Percentiles rank a stretch among this genome's conserved stretches.
Conservation (phyloP, 2,888 invertebrate species). For the Caenorhabditis uteleia region DNA sequence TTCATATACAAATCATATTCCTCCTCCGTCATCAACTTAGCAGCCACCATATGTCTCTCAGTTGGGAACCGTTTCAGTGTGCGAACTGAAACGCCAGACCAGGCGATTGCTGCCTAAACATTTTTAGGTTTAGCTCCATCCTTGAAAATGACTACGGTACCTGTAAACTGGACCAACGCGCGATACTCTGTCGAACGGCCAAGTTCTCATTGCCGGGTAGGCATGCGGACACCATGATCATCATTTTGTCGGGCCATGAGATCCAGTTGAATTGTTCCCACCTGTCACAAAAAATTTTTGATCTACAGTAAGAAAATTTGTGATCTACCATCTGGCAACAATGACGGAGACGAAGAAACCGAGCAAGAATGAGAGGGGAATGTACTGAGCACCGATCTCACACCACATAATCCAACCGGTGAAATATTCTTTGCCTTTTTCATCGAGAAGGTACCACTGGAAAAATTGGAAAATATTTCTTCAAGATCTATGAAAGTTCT, state of each 20-base stretch:
- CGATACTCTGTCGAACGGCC: slow-evolving; percentile 60
- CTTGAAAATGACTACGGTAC: slow-evolving; percentile 14
- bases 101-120: slow-evolving; percentile 66
- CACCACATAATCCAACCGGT: slow-evolving; percentile 69
- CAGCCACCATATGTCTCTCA: slow-evolving; percentile 72
- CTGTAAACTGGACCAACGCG: slow-evolving; percentile 66
- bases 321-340: slow-evolving; percentile 58
- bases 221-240: slow-evolving; percentile 67
- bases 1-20: slow-evolving; percentile 71
- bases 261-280: slow-evolving; percentile 70
- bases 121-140: not conserved
- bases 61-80: slow-evolving; percentile 73
- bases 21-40: slow-evolving; percentile 72
- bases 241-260: slow-evolving; percentile 69
- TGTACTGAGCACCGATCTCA: slow-evolving; percentile 67
- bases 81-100: slow-evolving; percentile 67
- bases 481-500: not conserved
- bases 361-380: slow-evolving; percentile 68
- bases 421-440: slow-evolving; percentile 68
- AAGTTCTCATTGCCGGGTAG: slow-evolving; percentile 63
- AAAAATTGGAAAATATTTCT: slow-evolving; percentile 17
- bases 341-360: slow-evolving; percentile 70
- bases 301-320: not conserved
- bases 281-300: slow-evolving; percentile 20
- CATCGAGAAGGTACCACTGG: slow-evolving; percentile 67